Evolutionary conservation across 2,888 invertebrate species (phyloP).

Genomic region (Neria commutata): DNA sequence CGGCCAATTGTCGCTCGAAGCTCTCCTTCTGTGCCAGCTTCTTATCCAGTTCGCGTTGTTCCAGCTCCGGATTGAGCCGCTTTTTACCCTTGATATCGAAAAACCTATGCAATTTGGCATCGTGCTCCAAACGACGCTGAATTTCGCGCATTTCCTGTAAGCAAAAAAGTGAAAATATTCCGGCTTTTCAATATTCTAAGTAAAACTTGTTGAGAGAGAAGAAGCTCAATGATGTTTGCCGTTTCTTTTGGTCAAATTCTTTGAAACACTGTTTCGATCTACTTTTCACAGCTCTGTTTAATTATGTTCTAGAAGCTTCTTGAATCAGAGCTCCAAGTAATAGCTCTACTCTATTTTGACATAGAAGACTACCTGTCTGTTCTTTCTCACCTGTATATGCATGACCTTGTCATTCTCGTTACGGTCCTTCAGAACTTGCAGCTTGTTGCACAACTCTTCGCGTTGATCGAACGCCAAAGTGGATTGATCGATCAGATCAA

Average conservation of each 20-base stretch:
- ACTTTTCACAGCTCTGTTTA: too few species aligned
- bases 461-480: conserved; percentile 88
- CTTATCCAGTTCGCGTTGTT: conserved; percentile 76
- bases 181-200: too few species aligned
- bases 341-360: too few species aligned
- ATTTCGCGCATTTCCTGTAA: conserved; percentile 84
- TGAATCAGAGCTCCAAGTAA: too few species aligned
- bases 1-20: conserved; percentile 73
- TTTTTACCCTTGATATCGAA: conserved; percentile 84
- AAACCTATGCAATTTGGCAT: conserved; percentile 83
- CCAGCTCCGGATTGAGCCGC: conserved; percentile 74
- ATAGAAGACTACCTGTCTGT: too few species aligned
- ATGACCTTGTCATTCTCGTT: conserved; percentile 74
- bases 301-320: too few species aligned
- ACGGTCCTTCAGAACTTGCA: conserved; percentile 79
- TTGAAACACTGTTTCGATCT: too few species aligned
- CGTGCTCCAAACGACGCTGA: conserved; percentile 83
- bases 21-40: conserved; percentile 71
- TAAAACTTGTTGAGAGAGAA: too few species aligned
- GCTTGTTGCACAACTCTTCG: conserved; percentile 80
- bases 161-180: too few species aligned
- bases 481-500: conserved; percentile 86
- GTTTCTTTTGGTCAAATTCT: too few species aligned
- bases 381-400: conserved; percentile 67
- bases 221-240: too few species aligned